Evolutionary conservation across 2,888 invertebrate species (phyloP).

Genomic region (Nymphalis c-album): DNA sequence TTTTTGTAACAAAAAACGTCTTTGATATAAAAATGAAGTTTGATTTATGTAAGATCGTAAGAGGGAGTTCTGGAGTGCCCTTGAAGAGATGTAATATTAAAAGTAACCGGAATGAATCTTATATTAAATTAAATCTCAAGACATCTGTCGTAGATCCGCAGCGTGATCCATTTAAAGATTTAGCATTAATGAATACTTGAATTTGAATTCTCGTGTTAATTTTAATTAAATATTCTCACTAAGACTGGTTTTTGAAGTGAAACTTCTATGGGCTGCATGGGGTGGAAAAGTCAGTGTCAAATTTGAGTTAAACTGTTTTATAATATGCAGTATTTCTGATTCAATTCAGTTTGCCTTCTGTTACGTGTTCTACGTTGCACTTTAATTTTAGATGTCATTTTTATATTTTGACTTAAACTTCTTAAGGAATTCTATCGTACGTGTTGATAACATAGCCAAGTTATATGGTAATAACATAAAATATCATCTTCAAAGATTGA

Average conservation of each 20-base stretch:
- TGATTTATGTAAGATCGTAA: slow-evolving; percentile 8
- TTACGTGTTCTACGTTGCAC: too few relatives aligned
- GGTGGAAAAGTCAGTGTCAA: too few relatives aligned
- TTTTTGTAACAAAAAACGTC: neutral
- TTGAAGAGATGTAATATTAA: slow-evolving; percentile 60
- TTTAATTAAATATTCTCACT: slow-evolving; percentile 36
- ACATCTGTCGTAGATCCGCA: slow-evolving; percentile 71
- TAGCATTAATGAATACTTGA: slow-evolving; percentile 68
- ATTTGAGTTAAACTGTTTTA: too few relatives aligned
- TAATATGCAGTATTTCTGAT: too few relatives aligned
- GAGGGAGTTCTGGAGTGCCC: slow-evolving; percentile 9
- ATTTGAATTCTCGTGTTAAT: slow-evolving; percentile 37
- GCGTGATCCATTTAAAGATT: slow-evolving; percentile 59
- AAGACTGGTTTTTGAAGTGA: neutral
- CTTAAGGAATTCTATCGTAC: too few relatives aligned
- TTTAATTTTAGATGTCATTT: too few relatives aligned
- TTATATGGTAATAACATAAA: too few relatives aligned
- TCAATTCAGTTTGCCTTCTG: too few relatives aligned
- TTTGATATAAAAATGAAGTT: slow-evolving; percentile 10
- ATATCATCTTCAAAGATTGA: too few relatives aligned
- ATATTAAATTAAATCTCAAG: slow-evolving; percentile 72
- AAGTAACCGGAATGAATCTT: slow-evolving; percentile 65
- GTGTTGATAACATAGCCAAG: too few relatives aligned
- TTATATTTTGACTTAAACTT: too few relatives aligned
- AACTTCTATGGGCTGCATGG: too few relatives aligned